Evolutionary conservation across 2,797 vertebrate species (phyloP).

Genomic region (Hippoglossus hippoglossus): DNA sequence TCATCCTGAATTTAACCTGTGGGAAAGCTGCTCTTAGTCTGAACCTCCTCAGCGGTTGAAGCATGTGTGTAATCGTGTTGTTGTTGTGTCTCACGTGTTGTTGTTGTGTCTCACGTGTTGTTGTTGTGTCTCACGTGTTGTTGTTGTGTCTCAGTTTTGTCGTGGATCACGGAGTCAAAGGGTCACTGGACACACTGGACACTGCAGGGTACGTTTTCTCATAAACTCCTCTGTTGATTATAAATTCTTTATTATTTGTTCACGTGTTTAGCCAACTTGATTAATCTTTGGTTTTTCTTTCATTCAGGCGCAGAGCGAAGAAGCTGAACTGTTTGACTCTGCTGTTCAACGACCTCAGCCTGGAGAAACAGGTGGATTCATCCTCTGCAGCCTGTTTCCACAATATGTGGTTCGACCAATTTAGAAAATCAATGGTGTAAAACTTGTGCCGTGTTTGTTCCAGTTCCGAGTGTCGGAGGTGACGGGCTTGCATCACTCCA

Average conservation of each 20-base stretch:
- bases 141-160: constrained; percentile 64
- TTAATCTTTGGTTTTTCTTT: not conserved
- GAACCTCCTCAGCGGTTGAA: too few relatives aligned
- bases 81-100: constrained; percentile 12
- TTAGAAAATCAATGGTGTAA: too few relatives aligned
- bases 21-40: too few relatives aligned
- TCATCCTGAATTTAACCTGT: too few relatives aligned
- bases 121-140: not conserved
- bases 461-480: constrained; percentile 81
- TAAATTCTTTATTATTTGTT: too few relatives aligned
- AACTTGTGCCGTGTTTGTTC: constrained; percentile 20
- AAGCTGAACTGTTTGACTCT: constrained; percentile 90
- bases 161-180: constrained; percentile 54
- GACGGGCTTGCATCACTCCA: constrained; percentile 84
- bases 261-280: too few relatives aligned
- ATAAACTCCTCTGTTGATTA: too few relatives aligned
- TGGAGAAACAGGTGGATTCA: constrained; percentile 87
- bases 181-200: constrained; percentile 84
- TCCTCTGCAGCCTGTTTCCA: too few relatives aligned
- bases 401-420: not conserved
- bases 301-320: constrained; percentile 80
- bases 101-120: not conserved
- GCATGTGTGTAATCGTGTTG: too few relatives aligned
- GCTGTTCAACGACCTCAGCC: constrained; percentile 85
- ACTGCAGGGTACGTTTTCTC: constrained; percentile 77